A percentile compares a stretch with the other conserved stretches of the same genome.
phyloP scores from a whole-genome alignment of 2,888 invertebrate genomes.

The Prenolepis imparis region DNA sequence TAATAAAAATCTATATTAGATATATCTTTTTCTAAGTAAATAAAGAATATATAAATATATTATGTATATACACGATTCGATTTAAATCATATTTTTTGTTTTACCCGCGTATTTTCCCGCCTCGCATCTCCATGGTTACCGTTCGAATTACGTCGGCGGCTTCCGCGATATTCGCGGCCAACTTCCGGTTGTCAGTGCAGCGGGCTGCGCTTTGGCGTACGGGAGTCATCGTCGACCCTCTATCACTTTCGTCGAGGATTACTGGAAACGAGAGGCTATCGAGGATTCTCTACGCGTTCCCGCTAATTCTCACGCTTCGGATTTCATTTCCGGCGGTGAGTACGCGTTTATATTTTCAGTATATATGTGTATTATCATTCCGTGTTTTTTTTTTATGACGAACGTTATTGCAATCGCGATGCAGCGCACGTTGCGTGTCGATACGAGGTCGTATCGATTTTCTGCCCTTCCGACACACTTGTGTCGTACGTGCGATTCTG shows the following conservation, averaged over 20 bases:
- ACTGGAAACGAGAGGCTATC: neutral
- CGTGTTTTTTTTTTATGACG: neutral
- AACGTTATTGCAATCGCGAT: neutral
- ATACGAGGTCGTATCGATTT: conserved; percentile 39
- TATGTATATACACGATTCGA: neutral
- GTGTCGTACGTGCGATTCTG: neutral
- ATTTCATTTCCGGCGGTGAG: conserved; percentile 1
- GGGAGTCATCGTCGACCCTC: neutral
- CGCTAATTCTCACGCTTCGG: neutral
- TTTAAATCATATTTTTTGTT: neutral
- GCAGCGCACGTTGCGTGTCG: conserved; percentile 35
- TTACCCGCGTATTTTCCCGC: neutral
- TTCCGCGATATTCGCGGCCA: neutral
- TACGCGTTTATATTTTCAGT: neutral
- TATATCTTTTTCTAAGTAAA: neutral
- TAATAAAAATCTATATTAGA: neutral
- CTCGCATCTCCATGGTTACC: conserved; percentile 21
- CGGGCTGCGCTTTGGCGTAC: neutral
- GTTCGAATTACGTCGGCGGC: conserved; percentile 17
- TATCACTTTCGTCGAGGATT: neutral
- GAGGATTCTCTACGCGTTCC: neutral
- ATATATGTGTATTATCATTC: neutral
- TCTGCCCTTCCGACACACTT: neutral
- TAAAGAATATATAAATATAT: neutral
- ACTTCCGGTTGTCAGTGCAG: conserved; percentile 44